Evolutionary conservation across 1,140 invertebrate species (phyloP).

Genomic region (Argopecten irradians): DNA sequence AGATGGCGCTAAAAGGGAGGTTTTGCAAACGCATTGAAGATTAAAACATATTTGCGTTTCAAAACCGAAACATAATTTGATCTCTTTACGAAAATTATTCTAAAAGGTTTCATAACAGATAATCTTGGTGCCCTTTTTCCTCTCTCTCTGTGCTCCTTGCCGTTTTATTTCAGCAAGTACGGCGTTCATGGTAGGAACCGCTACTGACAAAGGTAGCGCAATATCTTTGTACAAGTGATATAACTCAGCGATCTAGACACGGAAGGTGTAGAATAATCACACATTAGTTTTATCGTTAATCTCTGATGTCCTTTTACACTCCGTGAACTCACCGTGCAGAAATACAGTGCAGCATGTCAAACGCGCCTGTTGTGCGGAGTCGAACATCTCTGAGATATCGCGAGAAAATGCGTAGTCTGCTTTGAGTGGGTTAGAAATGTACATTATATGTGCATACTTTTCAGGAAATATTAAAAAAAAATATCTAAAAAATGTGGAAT

Average conservation of each 20-base stretch:
- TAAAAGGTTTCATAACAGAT: neutral
- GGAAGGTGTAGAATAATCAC: neutral
- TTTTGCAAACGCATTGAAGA: neutral
- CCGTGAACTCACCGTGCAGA: neutral
- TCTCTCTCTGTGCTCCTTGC: neutral
- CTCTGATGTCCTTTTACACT: neutral
- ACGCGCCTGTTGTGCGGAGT: too few species aligned
- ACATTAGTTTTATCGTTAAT: neutral
- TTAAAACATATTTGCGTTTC: neutral
- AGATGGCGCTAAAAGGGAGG: neutral
- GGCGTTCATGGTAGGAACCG: neutral
- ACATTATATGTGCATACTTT: too few species aligned
- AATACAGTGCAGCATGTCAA: neutral
- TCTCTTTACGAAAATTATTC: neutral
- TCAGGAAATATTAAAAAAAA: too few species aligned
- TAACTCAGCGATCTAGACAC: neutral
- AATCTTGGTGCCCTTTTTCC: neutral
- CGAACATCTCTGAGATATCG: too few species aligned
- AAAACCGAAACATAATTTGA: neutral
- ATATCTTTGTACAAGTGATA: neutral
- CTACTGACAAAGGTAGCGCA: neutral
- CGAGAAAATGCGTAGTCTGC: too few species aligned
- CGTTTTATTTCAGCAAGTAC: neutral
- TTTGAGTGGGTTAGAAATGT: too few species aligned
- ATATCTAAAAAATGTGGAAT: too few species aligned